Percentiles rank a stretch among this genome's conserved stretches.
Evolutionary conservation across 1,140 invertebrate genomes (phyloP).

Genomic region (Tribolium castaneum): DNA sequence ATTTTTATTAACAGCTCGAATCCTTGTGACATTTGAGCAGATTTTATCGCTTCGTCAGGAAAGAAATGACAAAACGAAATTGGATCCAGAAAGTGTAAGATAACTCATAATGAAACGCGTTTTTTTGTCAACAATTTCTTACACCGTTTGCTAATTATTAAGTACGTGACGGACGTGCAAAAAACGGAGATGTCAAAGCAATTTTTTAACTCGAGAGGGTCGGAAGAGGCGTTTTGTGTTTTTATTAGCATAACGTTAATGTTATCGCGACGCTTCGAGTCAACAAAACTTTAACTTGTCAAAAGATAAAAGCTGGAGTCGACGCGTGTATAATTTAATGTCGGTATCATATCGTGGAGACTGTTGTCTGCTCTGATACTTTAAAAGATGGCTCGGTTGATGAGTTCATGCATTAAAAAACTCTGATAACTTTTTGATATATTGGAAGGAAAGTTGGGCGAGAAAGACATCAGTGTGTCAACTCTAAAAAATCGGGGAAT

Average conservation of each 20-base stretch:
- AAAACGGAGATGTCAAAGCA: not conserved
- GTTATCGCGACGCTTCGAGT: slow-evolving; percentile 3
- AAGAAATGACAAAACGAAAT: not conserved
- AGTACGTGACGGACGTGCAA: not conserved
- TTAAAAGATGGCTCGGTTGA: not conserved
- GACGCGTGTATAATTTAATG: slow-evolving; percentile 27
- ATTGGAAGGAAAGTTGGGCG: not conserved
- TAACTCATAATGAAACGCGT: not conserved
- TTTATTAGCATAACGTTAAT: slow-evolving; percentile 24
- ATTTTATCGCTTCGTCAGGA: slow-evolving; percentile 3
- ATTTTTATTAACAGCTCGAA: slow-evolving; percentile 7
- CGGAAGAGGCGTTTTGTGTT: not conserved
- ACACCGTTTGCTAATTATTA: not conserved
- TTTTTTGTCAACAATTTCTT: not conserved
- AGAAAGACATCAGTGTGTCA: not conserved
- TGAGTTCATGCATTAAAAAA: not conserved
- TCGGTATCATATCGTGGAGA: not conserved
- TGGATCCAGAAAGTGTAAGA: not conserved
- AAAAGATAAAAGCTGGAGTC: slow-evolving; percentile 15
- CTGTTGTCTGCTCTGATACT: not conserved
- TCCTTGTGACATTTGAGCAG: not conserved
- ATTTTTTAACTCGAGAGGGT: not conserved
- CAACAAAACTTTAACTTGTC: slow-evolving; percentile 23
- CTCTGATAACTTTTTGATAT: not conserved
- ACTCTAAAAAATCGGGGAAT: too few relatives aligned